Percentiles rank a stretch among this genome's conserved stretches.
Evolutionary conservation across 2,797 vertebrate genomes (phyloP).

Genomic region (Anniella stebbinsi): DNA sequence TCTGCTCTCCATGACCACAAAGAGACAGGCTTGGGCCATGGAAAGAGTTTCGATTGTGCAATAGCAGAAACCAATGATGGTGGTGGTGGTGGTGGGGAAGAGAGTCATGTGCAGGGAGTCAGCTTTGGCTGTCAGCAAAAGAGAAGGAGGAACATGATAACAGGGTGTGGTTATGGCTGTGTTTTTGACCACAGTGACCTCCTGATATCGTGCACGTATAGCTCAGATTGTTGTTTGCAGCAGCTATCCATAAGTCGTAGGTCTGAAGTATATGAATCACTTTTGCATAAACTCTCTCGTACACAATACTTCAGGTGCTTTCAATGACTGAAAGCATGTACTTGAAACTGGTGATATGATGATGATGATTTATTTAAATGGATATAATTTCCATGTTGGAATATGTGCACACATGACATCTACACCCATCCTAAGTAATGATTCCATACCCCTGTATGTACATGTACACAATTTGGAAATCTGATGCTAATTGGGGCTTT

Average conservation of each 20-base stretch:
- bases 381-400: background rate
- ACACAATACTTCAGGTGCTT: constrained; percentile 20
- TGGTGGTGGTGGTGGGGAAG: no score
- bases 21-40: constrained; percentile 59
- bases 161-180: constrained; percentile 69
- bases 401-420: background rate
- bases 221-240: constrained; percentile 26
- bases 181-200: constrained; percentile 69
- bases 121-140: constrained; percentile 73
- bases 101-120: constrained; percentile 73
- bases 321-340: constrained; percentile 45
- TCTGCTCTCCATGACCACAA: constrained; percentile 49
- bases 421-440: background rate
- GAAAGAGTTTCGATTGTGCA: constrained; percentile 59
- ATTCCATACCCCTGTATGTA: background rate
- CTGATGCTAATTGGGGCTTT: background rate
- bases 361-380: background rate
- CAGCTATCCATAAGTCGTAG: constrained; percentile 11
- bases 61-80: constrained; percentile 60
- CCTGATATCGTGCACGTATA: constrained; percentile 53
- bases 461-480: background rate
- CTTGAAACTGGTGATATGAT: constrained; percentile 16
- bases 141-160: constrained; percentile 70
- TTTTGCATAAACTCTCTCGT: background rate
- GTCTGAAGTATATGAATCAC: background rate